These are phyloP conservation scores for Eupithecia subumbrata DNA, from an alignment of 2,888 invertebrate species.

Conservation along the genomic window DNA sequence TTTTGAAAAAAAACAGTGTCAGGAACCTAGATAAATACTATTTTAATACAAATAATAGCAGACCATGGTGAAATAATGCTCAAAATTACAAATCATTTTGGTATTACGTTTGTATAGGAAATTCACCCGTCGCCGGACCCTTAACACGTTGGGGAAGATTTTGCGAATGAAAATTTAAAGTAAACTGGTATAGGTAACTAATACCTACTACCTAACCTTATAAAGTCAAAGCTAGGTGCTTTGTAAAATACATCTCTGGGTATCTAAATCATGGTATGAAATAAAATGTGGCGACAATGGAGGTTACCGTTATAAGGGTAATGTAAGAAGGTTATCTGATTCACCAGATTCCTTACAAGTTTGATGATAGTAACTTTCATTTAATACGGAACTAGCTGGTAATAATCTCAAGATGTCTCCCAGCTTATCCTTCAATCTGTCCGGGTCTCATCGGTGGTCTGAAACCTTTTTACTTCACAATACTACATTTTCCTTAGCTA, in stretches of 20 bases:
- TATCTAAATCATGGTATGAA: background rate
- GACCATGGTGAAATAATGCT: no score
- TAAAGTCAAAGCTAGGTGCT: background rate
- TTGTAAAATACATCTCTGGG: background rate
- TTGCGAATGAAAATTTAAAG: background rate
- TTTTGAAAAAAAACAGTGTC: no score
- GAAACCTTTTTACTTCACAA: background rate
- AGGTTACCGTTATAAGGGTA: background rate
- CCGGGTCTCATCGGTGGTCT: background rate
- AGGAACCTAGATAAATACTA: no score
- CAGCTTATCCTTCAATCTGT: background rate
- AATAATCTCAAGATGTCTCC: background rate
- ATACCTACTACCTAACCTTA: background rate
- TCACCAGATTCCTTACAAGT: slow-evolving; percentile 1
- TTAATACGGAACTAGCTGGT: background rate
- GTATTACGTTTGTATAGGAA: no score
- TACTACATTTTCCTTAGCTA: background rate
- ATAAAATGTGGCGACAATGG: background rate
- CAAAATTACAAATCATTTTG: no score
- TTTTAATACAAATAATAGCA: no score
- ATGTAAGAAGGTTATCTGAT: background rate
- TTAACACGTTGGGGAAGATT: background rate
- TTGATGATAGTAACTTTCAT: slow-evolving; percentile 1
- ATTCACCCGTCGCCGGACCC: no score
- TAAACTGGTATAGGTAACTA: background rate